A percentile compares a stretch with the other conserved stretches of the same genome.
phyloP scores from a whole-genome alignment of 2,113 vertebrate species.

The Puffinus mauretanicus region DNA sequence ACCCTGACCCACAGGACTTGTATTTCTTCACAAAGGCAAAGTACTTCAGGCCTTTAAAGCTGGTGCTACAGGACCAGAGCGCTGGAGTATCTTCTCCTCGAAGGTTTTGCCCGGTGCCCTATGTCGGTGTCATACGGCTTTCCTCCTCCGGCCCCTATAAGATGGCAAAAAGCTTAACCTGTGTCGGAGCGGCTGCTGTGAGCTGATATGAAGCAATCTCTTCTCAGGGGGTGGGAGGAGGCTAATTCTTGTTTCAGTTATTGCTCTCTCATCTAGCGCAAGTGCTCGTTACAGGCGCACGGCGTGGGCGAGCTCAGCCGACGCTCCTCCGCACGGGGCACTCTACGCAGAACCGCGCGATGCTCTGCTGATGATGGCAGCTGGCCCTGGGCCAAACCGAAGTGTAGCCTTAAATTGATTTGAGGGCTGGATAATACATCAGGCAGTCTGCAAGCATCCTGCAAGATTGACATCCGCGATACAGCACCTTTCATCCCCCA shows the following conservation, averaged over 20 bases:
- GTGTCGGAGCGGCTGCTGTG: neutral
- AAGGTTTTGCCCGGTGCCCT: neutral
- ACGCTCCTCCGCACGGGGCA: neutral
- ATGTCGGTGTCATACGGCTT: rapidly evolving
- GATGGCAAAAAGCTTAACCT: neutral
- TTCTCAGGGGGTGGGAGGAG: neutral
- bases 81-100: neutral
- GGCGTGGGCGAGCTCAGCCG: neutral
- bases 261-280: neutral
- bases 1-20: neutral
- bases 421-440: neutral
- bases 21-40: neutral
- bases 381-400: neutral
- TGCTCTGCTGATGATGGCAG: neutral
- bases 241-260: neutral
- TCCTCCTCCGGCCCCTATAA: neutral
- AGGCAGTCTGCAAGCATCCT: neutral
- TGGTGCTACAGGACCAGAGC: neutral
- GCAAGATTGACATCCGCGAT: neutral
- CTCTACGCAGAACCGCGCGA: rapidly evolving
- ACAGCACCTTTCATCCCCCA: neutral
- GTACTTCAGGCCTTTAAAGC: neutral
- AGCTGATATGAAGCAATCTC: neutral
- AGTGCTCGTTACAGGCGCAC: neutral
- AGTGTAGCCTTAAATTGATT: neutral